Evolutionary conservation across 2,888 invertebrate species (phyloP).

Genomic region (Pseudoips prasinana): DNA sequence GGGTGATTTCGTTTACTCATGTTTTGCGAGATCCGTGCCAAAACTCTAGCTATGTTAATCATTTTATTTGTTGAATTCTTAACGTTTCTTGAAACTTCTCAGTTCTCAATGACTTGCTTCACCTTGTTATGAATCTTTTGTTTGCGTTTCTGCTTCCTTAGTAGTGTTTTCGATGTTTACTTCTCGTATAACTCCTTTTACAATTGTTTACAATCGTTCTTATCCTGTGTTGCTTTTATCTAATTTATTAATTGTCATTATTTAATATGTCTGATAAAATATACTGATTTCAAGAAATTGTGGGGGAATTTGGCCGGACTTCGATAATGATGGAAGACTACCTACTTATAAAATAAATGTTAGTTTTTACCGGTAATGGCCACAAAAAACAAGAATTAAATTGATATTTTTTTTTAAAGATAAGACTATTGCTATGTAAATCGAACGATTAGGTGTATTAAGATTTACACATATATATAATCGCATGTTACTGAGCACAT

Average conservation of each 20-base stretch:
- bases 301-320: too few relatives aligned
- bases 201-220: conserved; percentile 28
- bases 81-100: conserved; percentile 33
- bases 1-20: conserved; percentile 64
- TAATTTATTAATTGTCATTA: too few relatives aligned
- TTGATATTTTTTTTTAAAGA: too few relatives aligned
- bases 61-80: conserved; percentile 41
- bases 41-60: conserved; percentile 46
- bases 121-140: conserved; percentile 57
- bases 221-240: conserved; percentile 36
- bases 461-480: too few relatives aligned
- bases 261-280: conserved; percentile 23
- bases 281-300: too few relatives aligned
- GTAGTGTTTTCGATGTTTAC: conserved; percentile 36
- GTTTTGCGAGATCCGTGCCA: conserved; percentile 51
- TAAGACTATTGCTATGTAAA: too few relatives aligned
- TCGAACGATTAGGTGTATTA: too few relatives aligned
- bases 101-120: conserved; percentile 36
- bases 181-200: conserved; percentile 26
- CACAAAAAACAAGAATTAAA: too few relatives aligned
- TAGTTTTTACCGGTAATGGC: too few relatives aligned
- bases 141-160: conserved; percentile 55
- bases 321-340: too few relatives aligned
- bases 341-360: too few relatives aligned
- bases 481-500: too few relatives aligned